Evolutionary conservation across 2,888 invertebrate genomes (phyloP).

Genomic region (Panopea generosa): DNA sequence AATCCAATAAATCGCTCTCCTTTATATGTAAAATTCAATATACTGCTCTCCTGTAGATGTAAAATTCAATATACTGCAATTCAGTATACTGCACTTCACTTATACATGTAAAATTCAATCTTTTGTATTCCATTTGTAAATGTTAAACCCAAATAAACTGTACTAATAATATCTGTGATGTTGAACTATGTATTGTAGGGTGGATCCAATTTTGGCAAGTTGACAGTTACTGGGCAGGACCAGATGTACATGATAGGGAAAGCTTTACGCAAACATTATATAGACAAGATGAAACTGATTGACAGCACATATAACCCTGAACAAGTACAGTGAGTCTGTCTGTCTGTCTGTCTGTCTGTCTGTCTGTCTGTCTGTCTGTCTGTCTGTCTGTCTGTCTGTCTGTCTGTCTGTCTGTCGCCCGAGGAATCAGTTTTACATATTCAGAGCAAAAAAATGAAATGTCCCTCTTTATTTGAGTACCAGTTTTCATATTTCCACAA

Average conservation of each 20-base stretch:
- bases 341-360: neutral
- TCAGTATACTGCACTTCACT: no score
- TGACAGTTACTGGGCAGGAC: conserved; percentile 78
- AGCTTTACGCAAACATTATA: conserved; percentile 70
- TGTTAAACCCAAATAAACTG: no score
- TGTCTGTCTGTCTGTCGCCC: neutral
- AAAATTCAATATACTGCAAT: no score
- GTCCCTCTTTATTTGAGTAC: no score
- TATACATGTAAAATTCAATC: no score
- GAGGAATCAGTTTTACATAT: neutral
- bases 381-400: neutral
- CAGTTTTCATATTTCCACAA: no score
- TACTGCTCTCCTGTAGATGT: no score
- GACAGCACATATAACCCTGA: conserved; percentile 52
- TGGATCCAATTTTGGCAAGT: conserved; percentile 68
- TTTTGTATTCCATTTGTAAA: no score
- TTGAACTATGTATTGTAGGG: conserved; percentile 54
- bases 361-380: neutral
- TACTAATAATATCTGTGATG: no score
- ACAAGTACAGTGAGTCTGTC: conserved; percentile 68
- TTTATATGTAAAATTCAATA: no score
- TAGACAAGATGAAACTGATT: conserved; percentile 63
- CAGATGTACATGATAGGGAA: conserved; percentile 78
- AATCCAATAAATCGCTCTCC: no score
- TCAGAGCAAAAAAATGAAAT: neutral